Evolutionary conservation across 2,888 invertebrate genomes (phyloP), one percentile per base, ranked within the genome.

Genomic region (Pollenia amentaria): DNA sequence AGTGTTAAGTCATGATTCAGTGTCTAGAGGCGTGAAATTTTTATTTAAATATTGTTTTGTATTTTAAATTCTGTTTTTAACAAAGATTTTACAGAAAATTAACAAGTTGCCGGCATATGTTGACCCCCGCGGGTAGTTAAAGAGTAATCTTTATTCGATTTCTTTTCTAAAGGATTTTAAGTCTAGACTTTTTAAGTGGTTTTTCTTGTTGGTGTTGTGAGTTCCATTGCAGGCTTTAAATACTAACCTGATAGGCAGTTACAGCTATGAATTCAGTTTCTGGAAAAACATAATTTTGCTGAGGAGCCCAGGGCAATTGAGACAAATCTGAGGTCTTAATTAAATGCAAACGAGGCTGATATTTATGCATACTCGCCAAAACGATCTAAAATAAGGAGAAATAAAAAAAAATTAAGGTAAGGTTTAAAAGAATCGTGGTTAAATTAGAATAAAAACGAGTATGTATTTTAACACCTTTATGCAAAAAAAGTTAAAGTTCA

Each of bases 341-440:
- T 89, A 99, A 95, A 93, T 98, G 96, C 90, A 98, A 96, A 14
- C 97, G 95, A 0, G 99, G 98, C 88, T 97, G 96, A 94, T 99
- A 99, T 94, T 98, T 98, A 94, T 99, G 99, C 99, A 99, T 99
- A 44, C 99, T 99, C 51, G 98, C 97, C 87, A 99, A 94, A 2
- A 98, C 96, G 91, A 98, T 96, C 97, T 97, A 94, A 93, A 88
- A 90, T 51, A 81, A 18, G n/a, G 73, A 42, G 8, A 62, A 51
- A 51, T 14, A 40, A 62, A 60, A 53, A 14, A n/a, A 42, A 65
- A 29, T 29, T 29, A 6, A 29, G 29, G 6, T 6, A 6, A 29
- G 29, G 29, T 4, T 29, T 29, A 6, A 29, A 6, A 29, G 6
- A 29, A 29, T 29, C 29, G 0, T 29, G 29, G 29, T 3, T 51